These are phyloP conservation scores for Lamellibrachia columna DNA, from an alignment of 2,888 invertebrate species.

Conservation along the genomic window DNA sequence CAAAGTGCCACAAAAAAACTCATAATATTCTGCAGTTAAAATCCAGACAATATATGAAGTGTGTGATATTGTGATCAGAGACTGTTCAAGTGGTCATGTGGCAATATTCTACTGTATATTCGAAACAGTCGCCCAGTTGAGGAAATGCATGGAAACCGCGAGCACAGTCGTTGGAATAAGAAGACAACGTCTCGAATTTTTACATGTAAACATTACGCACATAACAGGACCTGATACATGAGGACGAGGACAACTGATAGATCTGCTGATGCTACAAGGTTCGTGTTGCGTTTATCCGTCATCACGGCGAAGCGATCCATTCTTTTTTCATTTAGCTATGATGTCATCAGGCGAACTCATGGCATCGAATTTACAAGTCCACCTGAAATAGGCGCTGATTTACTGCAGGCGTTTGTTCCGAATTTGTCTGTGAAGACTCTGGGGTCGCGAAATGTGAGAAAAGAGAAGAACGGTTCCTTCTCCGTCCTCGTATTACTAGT, in stretches of 20 bases:
- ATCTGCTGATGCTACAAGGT: background rate
- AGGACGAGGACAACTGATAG: background rate
- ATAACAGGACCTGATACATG: background rate
- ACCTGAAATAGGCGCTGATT: background rate
- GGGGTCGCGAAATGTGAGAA: background rate
- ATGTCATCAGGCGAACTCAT: background rate
- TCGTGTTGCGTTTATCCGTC: background rate
- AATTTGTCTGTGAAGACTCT: background rate
- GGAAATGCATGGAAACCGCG: background rate
- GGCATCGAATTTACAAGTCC: background rate
- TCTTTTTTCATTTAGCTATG: background rate
- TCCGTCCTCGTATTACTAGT: background rate
- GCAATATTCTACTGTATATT: background rate
- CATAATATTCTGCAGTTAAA: no score
- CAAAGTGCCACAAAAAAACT: no score
- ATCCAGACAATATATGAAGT: no score
- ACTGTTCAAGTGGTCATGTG: no score
- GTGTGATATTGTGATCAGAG: no score
- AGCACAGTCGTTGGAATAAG: background rate
- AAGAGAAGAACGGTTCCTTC: background rate
- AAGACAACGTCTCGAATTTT: background rate
- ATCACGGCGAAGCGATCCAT: background rate
- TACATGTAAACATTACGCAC: background rate
- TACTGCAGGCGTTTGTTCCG: background rate
- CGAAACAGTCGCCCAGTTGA: background rate